Conservation (phyloP, 2,113 vertebrate genomes). For the Baryphthengus martii region DNA sequence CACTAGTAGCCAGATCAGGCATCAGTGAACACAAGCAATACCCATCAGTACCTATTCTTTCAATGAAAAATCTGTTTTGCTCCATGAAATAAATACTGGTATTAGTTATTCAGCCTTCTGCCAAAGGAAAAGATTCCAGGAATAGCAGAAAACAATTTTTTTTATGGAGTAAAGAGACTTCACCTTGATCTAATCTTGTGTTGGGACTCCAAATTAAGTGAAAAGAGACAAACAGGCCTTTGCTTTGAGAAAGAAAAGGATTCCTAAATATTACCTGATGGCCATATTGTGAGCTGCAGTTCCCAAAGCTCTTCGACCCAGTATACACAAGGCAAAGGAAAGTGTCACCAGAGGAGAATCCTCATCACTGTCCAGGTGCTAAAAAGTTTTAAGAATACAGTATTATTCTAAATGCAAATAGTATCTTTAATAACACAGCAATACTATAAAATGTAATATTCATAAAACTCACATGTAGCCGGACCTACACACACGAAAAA, state of each 20-base stretch:
- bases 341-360: conserved; percentile 92
- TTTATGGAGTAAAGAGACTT: background rate
- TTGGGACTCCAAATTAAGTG: background rate
- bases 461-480: background rate
- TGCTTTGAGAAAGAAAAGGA: background rate
- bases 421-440: background rate
- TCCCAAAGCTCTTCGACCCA: conserved; percentile 91
- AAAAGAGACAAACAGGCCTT: background rate
- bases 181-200: background rate
- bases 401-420: background rate
- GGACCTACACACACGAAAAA: background rate
- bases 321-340: conserved; percentile 90
- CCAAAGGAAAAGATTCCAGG: background rate
- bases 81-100: background rate
- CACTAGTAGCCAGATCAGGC: background rate
- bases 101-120: background rate
- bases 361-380: conserved; percentile 90
- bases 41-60: background rate
- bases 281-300: conserved; percentile 93
- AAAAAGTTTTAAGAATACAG: conserved; percentile 24
- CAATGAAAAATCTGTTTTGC: background rate
- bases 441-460: background rate
- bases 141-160: background rate
- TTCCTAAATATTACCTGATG: conserved; percentile 82
- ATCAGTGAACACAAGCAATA: background rate